Conservation (phyloP, 1,140 invertebrate genomes). For the Bombus confusus region DNA sequence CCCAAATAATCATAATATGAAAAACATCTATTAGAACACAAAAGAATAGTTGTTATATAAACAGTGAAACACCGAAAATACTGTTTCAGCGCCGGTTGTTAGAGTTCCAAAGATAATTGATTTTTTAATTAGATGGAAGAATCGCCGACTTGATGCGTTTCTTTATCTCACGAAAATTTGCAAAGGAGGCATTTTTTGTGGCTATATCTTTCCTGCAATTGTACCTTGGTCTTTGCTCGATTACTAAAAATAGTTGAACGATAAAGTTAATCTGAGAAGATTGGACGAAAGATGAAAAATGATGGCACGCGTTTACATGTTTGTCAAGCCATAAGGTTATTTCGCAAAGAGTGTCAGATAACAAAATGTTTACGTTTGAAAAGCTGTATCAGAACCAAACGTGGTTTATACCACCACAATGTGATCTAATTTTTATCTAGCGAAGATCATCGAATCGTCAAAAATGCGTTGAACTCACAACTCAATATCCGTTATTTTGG, state of each 20-base stretch:
- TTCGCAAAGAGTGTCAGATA: slow-evolving; percentile 24
- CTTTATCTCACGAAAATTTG: neutral
- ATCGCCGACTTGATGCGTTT: neutral
- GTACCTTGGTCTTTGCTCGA: slow-evolving; percentile 43
- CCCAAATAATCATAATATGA: neutral
- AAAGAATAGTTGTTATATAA: neutral
- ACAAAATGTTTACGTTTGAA: neutral
- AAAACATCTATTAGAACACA: neutral
- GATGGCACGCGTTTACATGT: neutral
- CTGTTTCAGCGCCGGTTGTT: neutral
- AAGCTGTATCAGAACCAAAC: neutral
- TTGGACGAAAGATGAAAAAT: slow-evolving; percentile 12
- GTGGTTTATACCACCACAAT: neutral
- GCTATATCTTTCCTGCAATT: neutral
- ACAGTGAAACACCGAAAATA: neutral
- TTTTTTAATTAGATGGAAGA: neutral
- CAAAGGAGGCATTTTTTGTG: neutral
- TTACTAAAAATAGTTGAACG: slow-evolving; percentile 14
- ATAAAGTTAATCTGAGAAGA: slow-evolving; percentile 42
- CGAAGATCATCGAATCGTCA: neutral
- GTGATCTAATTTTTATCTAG: neutral
- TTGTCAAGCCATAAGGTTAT: neutral
- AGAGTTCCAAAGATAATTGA: neutral
- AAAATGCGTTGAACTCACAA: neutral
- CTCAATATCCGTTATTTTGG: neutral